These are phyloP conservation scores for Microctonus aethiopoides DNA, from an alignment of 2,888 invertebrate genomes.

Conservation along the genomic window DNA sequence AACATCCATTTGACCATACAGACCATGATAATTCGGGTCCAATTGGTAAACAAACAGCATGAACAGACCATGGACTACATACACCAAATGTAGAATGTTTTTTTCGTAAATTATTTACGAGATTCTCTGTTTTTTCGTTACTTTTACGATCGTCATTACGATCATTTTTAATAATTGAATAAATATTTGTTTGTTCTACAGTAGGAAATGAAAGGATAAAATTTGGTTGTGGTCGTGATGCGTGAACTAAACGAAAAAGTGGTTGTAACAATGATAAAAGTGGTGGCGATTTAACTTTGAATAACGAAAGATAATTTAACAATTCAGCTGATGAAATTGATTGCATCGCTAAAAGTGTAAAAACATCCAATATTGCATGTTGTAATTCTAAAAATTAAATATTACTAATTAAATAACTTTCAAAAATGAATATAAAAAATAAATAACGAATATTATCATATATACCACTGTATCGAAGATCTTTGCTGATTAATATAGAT, in stretches of 20 bases:
- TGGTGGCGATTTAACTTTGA: conserved; percentile 71
- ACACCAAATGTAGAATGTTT: conserved; percentile 60
- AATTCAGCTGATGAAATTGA: conserved; percentile 71
- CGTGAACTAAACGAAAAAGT: conserved; percentile 68
- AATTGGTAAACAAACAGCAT: conserved; percentile 61
- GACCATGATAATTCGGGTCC: conserved; percentile 69
- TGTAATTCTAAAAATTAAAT: conserved; percentile 71
- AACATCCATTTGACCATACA: conserved; percentile 74
- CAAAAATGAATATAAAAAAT: background rate
- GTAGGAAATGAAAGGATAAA: conserved; percentile 71
- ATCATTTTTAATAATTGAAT: conserved; percentile 42
- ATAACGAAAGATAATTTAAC: conserved; percentile 72
- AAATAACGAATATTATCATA: background rate
- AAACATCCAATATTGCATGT: conserved; percentile 74
- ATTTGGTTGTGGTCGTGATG: conserved; percentile 70
- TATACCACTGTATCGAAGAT: conserved; percentile 58
- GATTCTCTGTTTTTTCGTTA: conserved; percentile 58
- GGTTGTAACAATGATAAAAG: conserved; percentile 70
- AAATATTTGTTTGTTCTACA: conserved; percentile 28
- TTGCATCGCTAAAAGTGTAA: conserved; percentile 70
- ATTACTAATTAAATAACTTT: background rate
- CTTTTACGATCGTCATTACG: conserved; percentile 46
- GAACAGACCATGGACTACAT: conserved; percentile 65
- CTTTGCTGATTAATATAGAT: conserved; percentile 53
- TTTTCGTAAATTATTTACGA: conserved; percentile 61